Percentiles rank a stretch among this genome's conserved stretches.
Evolutionary conservation across 2,113 vertebrate species (phyloP).

Genomic region (Austrofundulus limnaeus): DNA sequence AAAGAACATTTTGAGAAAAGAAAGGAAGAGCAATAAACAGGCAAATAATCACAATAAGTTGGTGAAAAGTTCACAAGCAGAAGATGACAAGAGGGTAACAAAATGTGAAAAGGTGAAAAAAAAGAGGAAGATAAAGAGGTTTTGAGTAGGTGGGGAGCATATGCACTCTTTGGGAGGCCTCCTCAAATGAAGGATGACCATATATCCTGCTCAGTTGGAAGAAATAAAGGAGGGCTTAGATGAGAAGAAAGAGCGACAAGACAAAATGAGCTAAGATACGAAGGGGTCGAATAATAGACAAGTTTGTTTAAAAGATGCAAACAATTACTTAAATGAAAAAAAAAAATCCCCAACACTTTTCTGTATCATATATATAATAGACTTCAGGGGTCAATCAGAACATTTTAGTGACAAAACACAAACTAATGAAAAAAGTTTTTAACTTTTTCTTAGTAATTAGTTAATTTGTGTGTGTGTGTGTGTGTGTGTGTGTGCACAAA

Average conservation of each 20-base stretch:
- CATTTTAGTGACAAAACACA: too few relatives aligned
- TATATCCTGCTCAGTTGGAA: constrained; percentile 38
- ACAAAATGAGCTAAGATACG: neutral
- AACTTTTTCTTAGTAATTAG: constrained; percentile 15
- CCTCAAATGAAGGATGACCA: constrained; percentile 64
- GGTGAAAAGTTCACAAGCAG: constrained; percentile 21
- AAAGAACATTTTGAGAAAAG: constrained; percentile 17
- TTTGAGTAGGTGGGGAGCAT: constrained; percentile 43
- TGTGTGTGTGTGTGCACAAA: constrained; percentile 1
- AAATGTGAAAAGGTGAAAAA: neutral
- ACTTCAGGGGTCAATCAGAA: too few relatives aligned
- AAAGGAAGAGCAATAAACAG: constrained; percentile 23
- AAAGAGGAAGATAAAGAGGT: constrained; percentile 21
- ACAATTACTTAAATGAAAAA: neutral
- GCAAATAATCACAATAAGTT: constrained; percentile 3
- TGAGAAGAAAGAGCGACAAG: constrained; percentile 21
- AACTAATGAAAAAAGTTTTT: neutral
- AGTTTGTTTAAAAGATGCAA: neutral
- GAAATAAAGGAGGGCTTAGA: constrained; percentile 15
- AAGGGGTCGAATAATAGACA: neutral
- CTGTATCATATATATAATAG: neutral
- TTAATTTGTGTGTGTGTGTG: constrained; percentile 6
- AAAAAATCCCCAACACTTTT: neutral
- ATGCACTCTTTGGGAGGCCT: constrained; percentile 53
- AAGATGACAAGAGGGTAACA: constrained; percentile 15